Evolutionary conservation across 1,140 invertebrate genomes (phyloP).

Genomic region (Drosophila ficusphila): DNA sequence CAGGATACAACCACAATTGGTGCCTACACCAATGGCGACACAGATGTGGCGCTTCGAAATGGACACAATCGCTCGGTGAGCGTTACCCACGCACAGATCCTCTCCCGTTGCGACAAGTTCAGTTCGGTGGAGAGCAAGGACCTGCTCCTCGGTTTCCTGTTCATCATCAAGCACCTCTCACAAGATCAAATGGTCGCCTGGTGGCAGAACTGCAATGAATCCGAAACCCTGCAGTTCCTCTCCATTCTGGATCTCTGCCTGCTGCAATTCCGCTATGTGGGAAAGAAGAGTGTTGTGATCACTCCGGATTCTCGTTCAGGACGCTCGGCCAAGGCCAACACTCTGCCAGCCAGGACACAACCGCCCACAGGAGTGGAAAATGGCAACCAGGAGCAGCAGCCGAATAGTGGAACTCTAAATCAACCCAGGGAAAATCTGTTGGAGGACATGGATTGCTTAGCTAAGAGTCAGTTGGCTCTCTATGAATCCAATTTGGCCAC

Average conservation of each 20-base stretch:
- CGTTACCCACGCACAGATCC: conserved; percentile 85
- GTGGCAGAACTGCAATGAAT: conserved; percentile 91
- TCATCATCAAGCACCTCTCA: conserved; percentile 94
- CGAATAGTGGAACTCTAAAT: conserved; percentile 85
- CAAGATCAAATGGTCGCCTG: conserved; percentile 95
- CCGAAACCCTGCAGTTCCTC: conserved; percentile 78
- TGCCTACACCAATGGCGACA: conserved; percentile 69
- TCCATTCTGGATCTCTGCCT: conserved; percentile 86
- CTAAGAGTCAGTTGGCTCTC: conserved; percentile 81
- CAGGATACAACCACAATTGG: conserved; percentile 88
- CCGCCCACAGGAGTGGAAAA: conserved; percentile 75
- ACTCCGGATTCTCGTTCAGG: conserved; percentile 82
- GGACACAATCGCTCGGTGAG: conserved; percentile 85
- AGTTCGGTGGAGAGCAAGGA: conserved; percentile 88
- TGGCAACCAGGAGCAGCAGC: conserved; percentile 88
- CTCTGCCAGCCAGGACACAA: conserved; percentile 53
- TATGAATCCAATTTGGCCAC: conserved; percentile 95
- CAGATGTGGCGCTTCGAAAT: conserved; percentile 73
- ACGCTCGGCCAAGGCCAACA: conserved; percentile 50
- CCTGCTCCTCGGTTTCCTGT: conserved; percentile 94
- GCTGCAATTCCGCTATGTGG: conserved; percentile 94
- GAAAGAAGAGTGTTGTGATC: conserved; percentile 89
- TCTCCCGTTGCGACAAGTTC: conserved; percentile 90
- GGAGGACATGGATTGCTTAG: conserved; percentile 77
- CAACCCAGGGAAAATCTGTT: conserved; percentile 86